These are phyloP conservation scores for Phoenicopterus ruber DNA, from an alignment of 2,113 vertebrate genomes.

Conservation along the genomic window DNA sequence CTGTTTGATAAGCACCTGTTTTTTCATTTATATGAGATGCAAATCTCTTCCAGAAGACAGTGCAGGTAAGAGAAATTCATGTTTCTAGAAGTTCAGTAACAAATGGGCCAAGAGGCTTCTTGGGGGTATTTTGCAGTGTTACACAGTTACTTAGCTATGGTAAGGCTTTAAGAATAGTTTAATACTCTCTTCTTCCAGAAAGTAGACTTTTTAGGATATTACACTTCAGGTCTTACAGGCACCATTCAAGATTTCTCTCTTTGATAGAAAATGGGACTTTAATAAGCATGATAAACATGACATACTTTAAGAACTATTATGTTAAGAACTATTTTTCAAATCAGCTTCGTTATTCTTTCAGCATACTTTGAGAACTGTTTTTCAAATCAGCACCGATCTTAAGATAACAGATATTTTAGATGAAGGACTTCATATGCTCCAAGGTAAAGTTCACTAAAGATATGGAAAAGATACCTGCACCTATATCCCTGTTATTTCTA, in stretches of 20 bases:
- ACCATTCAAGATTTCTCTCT: neutral
- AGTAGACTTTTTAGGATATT: neutral
- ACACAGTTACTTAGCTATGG: neutral
- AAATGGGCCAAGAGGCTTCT: neutral
- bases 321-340: neutral
- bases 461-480: neutral
- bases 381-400: neutral
- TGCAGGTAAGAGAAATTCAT: neutral
- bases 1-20: neutral
- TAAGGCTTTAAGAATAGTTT: neutral
- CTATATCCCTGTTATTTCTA: neutral
- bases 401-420: neutral
- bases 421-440: neutral
- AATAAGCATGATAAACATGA: neutral
- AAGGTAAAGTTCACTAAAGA: neutral
- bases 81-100: neutral
- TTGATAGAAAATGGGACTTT: neutral
- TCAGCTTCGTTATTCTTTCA: neutral
- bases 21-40: slow-evolving; percentile 3
- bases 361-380: no score
- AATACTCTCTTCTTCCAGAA: neutral
- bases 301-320: neutral
- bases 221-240: neutral
- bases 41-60: slow-evolving; percentile 25
- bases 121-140: neutral